Conservation (phyloP, 2,888 invertebrate species). For the Drosophila mulleri region DNA sequence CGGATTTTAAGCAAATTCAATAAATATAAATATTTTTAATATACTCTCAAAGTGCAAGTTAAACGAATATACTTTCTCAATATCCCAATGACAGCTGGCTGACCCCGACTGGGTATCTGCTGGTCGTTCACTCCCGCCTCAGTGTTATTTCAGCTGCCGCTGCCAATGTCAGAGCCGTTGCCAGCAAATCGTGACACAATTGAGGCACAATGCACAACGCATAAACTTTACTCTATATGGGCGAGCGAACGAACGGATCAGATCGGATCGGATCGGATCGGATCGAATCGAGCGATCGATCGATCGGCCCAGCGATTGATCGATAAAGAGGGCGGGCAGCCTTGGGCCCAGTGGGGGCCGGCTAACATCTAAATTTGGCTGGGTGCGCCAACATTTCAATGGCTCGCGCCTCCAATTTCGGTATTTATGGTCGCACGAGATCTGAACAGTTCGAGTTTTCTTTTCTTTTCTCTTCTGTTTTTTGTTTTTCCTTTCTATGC, state of each 20-base stretch:
- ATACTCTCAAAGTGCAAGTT: neutral
- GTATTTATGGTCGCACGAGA: slow-evolving; percentile 37
- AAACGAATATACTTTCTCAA: neutral
- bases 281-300: slow-evolving; percentile 8
- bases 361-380: slow-evolving; percentile 27
- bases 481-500: neutral
- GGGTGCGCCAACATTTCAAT: slow-evolving; percentile 52
- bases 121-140: neutral
- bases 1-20: no score
- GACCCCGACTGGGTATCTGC: neutral
- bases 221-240: slow-evolving; percentile 40
- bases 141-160: slow-evolving; percentile 18
- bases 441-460: slow-evolving; percentile 22
- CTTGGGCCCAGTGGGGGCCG: neutral
- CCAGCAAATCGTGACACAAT: slow-evolving; percentile 51
- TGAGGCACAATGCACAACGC: slow-evolving; percentile 22
- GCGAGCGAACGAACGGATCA: slow-evolving; percentile 1
- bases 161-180: slow-evolving; percentile 56
- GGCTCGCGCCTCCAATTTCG: slow-evolving; percentile 26
- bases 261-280: no score
- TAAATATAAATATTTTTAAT: no score
- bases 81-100: no score
- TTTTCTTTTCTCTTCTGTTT: neutral
- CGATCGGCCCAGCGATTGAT: slow-evolving; percentile 27
- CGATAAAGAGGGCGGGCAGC: slow-evolving; percentile 9